Percentiles rank a stretch among this genome's conserved stretches.
phyloP scores from a whole-genome alignment of 2,113 vertebrate species.

The Peromyscus leucopus region DNA sequence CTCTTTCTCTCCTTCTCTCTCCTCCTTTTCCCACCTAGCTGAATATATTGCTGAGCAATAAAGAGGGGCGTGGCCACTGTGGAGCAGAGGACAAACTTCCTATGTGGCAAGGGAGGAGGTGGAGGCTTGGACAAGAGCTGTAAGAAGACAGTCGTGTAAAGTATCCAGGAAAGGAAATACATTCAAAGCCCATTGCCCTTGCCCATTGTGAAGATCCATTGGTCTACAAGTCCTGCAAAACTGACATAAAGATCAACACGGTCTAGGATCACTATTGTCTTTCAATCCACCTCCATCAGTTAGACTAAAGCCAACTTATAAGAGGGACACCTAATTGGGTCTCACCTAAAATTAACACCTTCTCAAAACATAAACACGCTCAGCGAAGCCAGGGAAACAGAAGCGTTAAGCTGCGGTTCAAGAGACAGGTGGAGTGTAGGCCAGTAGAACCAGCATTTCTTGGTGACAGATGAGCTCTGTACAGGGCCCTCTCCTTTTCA shows the following conservation, averaged over 20 bases:
- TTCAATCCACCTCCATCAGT: not conserved
- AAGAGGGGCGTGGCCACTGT: not conserved
- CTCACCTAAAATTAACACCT: not conserved
- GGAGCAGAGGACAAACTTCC: not conserved
- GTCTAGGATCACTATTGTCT: not conserved
- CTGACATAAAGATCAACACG: not conserved
- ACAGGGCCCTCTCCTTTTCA: not conserved
- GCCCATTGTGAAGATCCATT: not conserved
- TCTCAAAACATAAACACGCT: not conserved
- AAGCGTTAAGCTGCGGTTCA: not conserved
- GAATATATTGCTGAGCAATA: not conserved
- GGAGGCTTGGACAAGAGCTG: not conserved
- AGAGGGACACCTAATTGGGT: not conserved
- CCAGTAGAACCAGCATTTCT: not conserved
- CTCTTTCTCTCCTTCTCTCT: not conserved
- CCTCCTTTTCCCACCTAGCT: not conserved
- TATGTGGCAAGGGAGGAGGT: not conserved
- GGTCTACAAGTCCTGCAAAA: not conserved
- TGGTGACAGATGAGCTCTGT: not conserved
- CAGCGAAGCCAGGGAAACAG: not conserved
- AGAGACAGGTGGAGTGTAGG: not conserved
- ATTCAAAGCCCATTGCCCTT: not conserved
- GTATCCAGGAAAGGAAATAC: not conserved
- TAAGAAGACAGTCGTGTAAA: not conserved
- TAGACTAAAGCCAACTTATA: slow-evolving; percentile 27